These are phyloP conservation scores for Salvelinus alpinus DNA, from an alignment of 2,113 vertebrate genomes.

Conservation along the genomic window DNA sequence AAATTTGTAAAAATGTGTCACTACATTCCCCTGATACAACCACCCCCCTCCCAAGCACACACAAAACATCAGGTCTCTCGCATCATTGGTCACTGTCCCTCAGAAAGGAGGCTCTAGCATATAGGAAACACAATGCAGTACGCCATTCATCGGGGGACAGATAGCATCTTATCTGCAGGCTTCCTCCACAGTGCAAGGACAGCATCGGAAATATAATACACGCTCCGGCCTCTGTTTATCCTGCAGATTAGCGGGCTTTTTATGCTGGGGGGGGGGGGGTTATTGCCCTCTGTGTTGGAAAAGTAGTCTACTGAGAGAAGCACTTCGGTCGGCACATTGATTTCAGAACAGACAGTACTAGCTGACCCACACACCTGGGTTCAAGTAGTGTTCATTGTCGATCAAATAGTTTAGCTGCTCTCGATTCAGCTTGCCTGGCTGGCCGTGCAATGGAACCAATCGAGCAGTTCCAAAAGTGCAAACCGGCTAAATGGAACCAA, in stretches of 20 bases:
- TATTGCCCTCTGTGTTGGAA: constrained; percentile 20
- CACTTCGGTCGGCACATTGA: not conserved
- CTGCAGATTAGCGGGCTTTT: constrained; percentile 32
- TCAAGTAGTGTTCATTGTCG: too few relatives aligned
- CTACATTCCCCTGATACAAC: not conserved
- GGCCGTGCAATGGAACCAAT: too few relatives aligned
- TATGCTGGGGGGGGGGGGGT: constrained; percentile 24
- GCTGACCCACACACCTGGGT: not conserved
- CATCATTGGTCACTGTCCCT: not conserved
- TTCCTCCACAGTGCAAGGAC: constrained; percentile 35
- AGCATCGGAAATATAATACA: constrained; percentile 29
- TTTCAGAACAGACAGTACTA: not conserved
- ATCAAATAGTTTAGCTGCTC: too few relatives aligned
- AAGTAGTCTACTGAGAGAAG: constrained; percentile 6
- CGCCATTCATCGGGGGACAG: constrained; percentile 36
- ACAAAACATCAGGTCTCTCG: not conserved
- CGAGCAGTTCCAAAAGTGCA: too few relatives aligned
- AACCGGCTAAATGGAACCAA: not conserved
- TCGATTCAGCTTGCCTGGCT: too few relatives aligned
- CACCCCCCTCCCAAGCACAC: not conserved
- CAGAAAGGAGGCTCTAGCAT: constrained; percentile 1
- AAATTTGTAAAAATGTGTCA: not conserved
- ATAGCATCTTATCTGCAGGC: constrained; percentile 58
- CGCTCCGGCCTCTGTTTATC: constrained; percentile 34
- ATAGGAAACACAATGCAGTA: constrained; percentile 36